Evolutionary conservation across 2,797 vertebrate species (phyloP), one percentile per base, ranked within the genome.

Genomic region (Cossypha niveicapilla): DNA sequence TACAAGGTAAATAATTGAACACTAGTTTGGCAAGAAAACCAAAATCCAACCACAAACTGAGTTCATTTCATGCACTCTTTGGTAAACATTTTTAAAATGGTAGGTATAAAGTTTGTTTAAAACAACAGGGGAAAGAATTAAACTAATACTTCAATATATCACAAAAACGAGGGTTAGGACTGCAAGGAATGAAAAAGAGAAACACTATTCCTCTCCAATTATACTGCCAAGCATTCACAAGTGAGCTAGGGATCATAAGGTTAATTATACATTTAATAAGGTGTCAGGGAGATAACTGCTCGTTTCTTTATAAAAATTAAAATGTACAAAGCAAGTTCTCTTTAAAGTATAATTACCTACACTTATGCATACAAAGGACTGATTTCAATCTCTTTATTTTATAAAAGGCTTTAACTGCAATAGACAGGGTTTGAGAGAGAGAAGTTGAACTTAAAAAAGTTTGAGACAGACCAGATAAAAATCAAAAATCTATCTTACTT

Each of bases 211-310:
- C 97, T 98, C 97, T 97, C 97, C 98, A 98, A 98, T 98, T 98
- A 98, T 97, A 98, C 98, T 98, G 98, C 98, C 98, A 98, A 98
- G 98, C 98, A 98, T 98, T 98, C 98, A 98, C 97, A 97, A 98
- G 98, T 97, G 97, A 97, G 98, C 97, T 97, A 97, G 97, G 97
- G 98, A 98, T 98, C 97, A 97, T 98, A 98, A 98, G 98, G 98
- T 98, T 98, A 98, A 99, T 98, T 98, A 98, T 98, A 98, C 98
- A 98, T 98, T 98, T 98, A 98, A 99, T 98, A 98, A 98, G 98
- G 98, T 98, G 98, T 98, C 98, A 98, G 98, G 96, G 98, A 98
- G 98, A 98, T 98, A 98, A 98, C 98, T 97, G 97, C 98, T 98
- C 97, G 94, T 98, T 98, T 99, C 98, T 99, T 98, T 98, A 98